These are phyloP conservation scores for Lordiphosa stackelbergi DNA, from an alignment of 1,140 invertebrate species.

Conservation along the genomic window DNA sequence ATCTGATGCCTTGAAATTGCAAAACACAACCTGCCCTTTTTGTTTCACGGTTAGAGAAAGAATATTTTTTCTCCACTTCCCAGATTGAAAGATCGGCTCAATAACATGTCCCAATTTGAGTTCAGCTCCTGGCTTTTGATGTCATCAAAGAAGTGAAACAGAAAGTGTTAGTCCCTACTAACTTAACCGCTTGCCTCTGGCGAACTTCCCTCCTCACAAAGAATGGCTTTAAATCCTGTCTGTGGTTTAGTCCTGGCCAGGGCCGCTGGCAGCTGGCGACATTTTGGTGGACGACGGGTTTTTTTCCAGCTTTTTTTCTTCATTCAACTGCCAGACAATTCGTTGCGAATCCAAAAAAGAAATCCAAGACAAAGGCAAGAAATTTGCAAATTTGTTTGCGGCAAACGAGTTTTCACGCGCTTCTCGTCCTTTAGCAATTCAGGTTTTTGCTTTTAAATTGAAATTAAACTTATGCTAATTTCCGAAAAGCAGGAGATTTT, in stretches of 20 bases:
- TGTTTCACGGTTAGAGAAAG: too few relatives aligned
- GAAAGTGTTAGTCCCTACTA: too few relatives aligned
- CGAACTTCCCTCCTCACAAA: background rate
- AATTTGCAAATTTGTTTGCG: slow-evolving; percentile 68
- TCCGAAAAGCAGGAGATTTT: slow-evolving; percentile 24
- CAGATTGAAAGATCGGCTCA: too few relatives aligned
- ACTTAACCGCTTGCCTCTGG: background rate
- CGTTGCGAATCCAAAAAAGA: slow-evolving; percentile 5
- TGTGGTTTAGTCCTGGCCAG: slow-evolving; percentile 6
- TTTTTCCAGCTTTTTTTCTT: slow-evolving; percentile 1
- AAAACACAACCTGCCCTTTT: too few relatives aligned
- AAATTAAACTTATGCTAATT: slow-evolving; percentile 74
- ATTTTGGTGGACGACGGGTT: slow-evolving; percentile 14
- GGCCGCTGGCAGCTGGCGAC: slow-evolving; percentile 3
- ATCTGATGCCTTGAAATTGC: too few relatives aligned
- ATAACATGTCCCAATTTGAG: too few relatives aligned
- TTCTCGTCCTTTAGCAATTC: slow-evolving; percentile 27
- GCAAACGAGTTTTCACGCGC: slow-evolving; percentile 49
- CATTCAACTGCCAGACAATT: background rate
- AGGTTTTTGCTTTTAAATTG: slow-evolving; percentile 67
- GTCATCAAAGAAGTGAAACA: too few relatives aligned
- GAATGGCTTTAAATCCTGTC: slow-evolving; percentile 1
- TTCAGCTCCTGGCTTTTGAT: too few relatives aligned
- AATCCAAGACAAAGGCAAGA: slow-evolving; percentile 48
- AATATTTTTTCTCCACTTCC: too few relatives aligned